These are phyloP conservation scores for Plagodis dolabraria DNA, from an alignment of 2,888 invertebrate species.

Conservation along the genomic window DNA sequence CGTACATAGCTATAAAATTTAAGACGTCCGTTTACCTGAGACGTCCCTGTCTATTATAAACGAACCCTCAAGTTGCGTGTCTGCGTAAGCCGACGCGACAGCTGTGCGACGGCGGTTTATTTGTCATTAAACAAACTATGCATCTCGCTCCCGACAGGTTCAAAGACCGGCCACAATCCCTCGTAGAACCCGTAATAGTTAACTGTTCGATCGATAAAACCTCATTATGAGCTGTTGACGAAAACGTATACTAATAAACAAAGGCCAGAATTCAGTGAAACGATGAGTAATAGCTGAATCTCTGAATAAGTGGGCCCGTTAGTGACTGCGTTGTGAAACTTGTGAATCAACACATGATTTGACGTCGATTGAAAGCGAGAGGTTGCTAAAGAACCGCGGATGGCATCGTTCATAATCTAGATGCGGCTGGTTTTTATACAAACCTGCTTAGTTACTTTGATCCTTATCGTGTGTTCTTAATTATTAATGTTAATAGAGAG, in stretches of 20 bases:
- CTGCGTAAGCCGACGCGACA: slow-evolving; percentile 52
- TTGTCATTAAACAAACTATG: slow-evolving; percentile 61
- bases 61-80: slow-evolving; percentile 51
- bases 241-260: slow-evolving; percentile 44
- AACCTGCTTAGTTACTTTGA: slow-evolving; percentile 19
- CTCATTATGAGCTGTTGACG: slow-evolving; percentile 21
- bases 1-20: slow-evolving; percentile 43
- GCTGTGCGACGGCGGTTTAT: slow-evolving; percentile 66
- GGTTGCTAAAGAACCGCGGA: slow-evolving; percentile 8
- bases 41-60: slow-evolving; percentile 50
- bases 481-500: slow-evolving; percentile 4
- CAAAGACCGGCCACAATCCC: slow-evolving; percentile 68
- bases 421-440: slow-evolving; percentile 23
- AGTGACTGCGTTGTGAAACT: slow-evolving; percentile 26
- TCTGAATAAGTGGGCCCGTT: slow-evolving; percentile 29
- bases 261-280: slow-evolving; percentile 50
- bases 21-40: slow-evolving; percentile 59
- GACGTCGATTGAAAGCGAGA: slow-evolving; percentile 23
- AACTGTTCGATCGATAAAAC: slow-evolving; percentile 25
- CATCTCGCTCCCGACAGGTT: slow-evolving; percentile 60
- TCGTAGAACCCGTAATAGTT: slow-evolving; percentile 46
- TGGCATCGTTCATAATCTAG: slow-evolving; percentile 10
- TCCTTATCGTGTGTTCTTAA: slow-evolving; percentile 8
- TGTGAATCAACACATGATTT: slow-evolving; percentile 21
- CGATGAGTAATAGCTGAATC: slow-evolving; percentile 50